Evolutionary conservation across 2,113 vertebrate species (phyloP), one percentile per base, ranked within the genome.

Genomic region (Anolis sagrei): DNA sequence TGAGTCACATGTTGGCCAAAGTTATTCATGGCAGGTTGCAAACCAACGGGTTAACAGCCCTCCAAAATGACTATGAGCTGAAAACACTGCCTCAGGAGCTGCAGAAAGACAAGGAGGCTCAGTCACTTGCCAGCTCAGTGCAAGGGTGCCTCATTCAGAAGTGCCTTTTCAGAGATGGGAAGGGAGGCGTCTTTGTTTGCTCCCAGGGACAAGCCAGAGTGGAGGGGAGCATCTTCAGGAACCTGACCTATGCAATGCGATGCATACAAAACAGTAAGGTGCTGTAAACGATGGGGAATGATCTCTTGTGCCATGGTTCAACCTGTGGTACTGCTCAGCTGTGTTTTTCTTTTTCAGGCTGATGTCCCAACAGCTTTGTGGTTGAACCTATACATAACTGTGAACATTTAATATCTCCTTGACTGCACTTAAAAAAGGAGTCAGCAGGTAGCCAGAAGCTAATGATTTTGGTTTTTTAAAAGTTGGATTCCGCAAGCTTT

Each of bases 241-340:
- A 96, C 85, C 96, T 98, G 88, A 97, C 95, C 86, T 97, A 97
- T 0, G 97, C 97, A 0, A 96, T 97, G 86, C 96, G 96, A 81
- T 98, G 98, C 88, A 96, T 97, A 92, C 97, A 97, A 82, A 98
- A 96, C 87, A 97, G 97, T 93, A 97, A 97, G 94, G 97, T 98
- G 95, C 91, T 83, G 68, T 87, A 76, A 11, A 62, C 36, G 27
- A n/a, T 1, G 21, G 85, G 79, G 36, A 0, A 0, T 70, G 8
- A 29, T 10, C 76, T 51, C 18, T 25, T 84, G 29, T 64, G 72
- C 36, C 58, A 23, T 61, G 32, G 29, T 74, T 86, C 49, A 80
- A 13, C 36, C 3, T 21, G 10, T 29, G 7, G 69, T 49, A 23
- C n/a, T 51, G 32, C 73, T 66, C 10, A 39, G 75, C 39, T 5